Evolutionary conservation across 2,113 vertebrate genomes (phyloP).

Genomic region (Scalopus aquaticus): DNA sequence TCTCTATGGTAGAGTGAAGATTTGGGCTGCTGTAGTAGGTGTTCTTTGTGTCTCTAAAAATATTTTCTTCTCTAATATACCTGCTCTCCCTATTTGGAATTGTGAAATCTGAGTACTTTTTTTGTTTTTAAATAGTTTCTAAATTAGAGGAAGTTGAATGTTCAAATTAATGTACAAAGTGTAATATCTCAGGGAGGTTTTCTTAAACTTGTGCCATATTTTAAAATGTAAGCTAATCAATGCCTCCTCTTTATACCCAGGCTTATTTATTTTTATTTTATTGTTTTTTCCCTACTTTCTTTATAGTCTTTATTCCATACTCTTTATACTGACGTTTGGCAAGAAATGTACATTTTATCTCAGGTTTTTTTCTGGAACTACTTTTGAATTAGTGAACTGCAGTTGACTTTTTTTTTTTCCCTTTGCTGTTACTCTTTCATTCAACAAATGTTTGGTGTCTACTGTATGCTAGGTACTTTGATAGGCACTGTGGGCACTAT

Average conservation of each 20-base stretch:
- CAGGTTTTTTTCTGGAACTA: not conserved
- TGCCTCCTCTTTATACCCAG: not conserved
- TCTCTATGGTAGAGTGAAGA: constrained; percentile 41
- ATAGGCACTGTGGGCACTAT: not conserved
- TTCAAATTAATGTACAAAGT: constrained; percentile 53
- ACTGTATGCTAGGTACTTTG: not conserved
- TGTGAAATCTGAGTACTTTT: constrained; percentile 50
- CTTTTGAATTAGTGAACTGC: constrained; percentile 29
- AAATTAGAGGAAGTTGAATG: constrained; percentile 33
- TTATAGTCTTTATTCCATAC: constrained; percentile 17
- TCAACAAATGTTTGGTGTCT: constrained; percentile 3
- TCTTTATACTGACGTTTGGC: constrained; percentile 29
- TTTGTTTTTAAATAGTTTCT: not conserved
- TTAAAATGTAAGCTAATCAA: not conserved
- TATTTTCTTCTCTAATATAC: constrained; percentile 45
- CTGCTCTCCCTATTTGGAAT: constrained; percentile 4
- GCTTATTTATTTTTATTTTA: constrained; percentile 11
- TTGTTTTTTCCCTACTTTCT: not conserved
- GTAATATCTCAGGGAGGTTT: not conserved
- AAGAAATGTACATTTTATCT: constrained; percentile 48
- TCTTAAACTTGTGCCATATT: constrained; percentile 34
- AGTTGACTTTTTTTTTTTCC: constrained; percentile 37
- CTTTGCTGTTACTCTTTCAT: constrained; percentile 38
- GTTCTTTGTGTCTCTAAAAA: constrained; percentile 45
- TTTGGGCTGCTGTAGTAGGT: constrained; percentile 35